phyloP scores from a whole-genome alignment of 1,140 invertebrate species.

The Bradysia coprophila region DNA sequence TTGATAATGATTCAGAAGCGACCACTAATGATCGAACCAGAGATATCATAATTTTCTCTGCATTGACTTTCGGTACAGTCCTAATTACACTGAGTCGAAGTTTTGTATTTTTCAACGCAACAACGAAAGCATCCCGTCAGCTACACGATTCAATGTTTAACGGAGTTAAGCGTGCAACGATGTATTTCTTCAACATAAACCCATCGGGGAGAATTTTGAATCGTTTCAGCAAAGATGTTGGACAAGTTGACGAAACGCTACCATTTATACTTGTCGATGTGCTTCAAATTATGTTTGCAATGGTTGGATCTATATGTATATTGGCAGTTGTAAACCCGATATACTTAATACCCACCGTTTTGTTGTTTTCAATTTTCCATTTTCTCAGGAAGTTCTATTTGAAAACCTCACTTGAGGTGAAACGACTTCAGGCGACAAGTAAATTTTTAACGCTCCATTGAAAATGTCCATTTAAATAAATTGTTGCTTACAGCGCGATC shows the following conservation, averaged over 20 bases:
- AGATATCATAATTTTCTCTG: neutral
- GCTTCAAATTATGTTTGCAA: constrained; percentile 40
- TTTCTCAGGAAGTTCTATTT: constrained; percentile 54
- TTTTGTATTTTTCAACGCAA: constrained; percentile 52
- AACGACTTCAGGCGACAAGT: too few relatives aligned
- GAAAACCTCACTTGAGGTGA: too few relatives aligned
- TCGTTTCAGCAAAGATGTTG: constrained; percentile 23
- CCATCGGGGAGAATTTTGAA: constrained; percentile 27
- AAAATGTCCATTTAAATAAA: too few relatives aligned
- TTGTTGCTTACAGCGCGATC: too few relatives aligned
- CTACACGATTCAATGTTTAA: constrained; percentile 66
- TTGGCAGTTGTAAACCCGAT: constrained; percentile 49
- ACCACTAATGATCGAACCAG: too few relatives aligned
- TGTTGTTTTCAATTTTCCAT: constrained; percentile 47
- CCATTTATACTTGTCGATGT: constrained; percentile 2
- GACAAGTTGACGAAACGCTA: constrained; percentile 7
- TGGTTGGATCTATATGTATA: constrained; percentile 52
- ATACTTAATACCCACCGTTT: constrained; percentile 44
- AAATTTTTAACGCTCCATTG: too few relatives aligned
- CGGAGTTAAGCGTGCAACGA: constrained; percentile 24
- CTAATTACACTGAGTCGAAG: constrained; percentile 31
- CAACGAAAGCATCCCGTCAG: constrained; percentile 47
- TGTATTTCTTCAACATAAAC: constrained; percentile 34
- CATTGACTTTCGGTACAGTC: neutral
- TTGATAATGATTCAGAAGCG: too few relatives aligned